Base-by-base conservation (phyloP, 2,113 vertebrate genomes). In the Malurus cyaneus region DNA sequence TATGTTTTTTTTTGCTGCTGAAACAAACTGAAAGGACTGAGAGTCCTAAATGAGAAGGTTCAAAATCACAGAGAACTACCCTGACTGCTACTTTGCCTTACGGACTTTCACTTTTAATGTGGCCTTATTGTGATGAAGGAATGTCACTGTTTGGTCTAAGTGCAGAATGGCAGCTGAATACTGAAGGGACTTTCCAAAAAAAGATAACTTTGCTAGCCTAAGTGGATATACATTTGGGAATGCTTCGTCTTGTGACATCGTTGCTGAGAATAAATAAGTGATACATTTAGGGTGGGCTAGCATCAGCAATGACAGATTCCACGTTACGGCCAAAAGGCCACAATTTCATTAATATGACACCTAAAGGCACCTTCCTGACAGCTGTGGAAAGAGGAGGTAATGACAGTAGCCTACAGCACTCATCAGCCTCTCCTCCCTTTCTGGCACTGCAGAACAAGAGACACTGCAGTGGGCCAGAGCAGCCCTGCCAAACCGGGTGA, bases 261-360 rank as follows among this genome's bases (percentile, higher is more conserved):
- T 66, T 73, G 52, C 76, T 78, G 78, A 82, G 50, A 94, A 89
- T 73, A 93, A 82, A n/a, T 85, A 82, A 72, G 39, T 1, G 1
- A 50, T 77, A 54, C 41, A 79, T 39, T 76, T 56, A 13, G 25
- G 25, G 29, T 20, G 29, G 28, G 62, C 17, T 36, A 89, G 47
- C 71, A 44, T 44, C 20, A 64, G 52, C 0, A 5, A 95, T 77
- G 93, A 89, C 89, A 92, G 42, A 64, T 91, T 61, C 52, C 49
- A 88, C 34, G 11, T 52, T 36, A 88, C 90, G 89, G 85, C 67
- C 95, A 83, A 89, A 93, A 91, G 88, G 88, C 88, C 88, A 92
- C 89, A 93, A 78, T 72, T 92, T 96, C 89, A 96, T 96, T 95
- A 95, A 83, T 83, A 93, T 26, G 21, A 74, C 21, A 76, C 94